Evolutionary conservation across 2,888 invertebrate genomes (phyloP).

Genomic region (Gonocerus acuteangulatus): DNA sequence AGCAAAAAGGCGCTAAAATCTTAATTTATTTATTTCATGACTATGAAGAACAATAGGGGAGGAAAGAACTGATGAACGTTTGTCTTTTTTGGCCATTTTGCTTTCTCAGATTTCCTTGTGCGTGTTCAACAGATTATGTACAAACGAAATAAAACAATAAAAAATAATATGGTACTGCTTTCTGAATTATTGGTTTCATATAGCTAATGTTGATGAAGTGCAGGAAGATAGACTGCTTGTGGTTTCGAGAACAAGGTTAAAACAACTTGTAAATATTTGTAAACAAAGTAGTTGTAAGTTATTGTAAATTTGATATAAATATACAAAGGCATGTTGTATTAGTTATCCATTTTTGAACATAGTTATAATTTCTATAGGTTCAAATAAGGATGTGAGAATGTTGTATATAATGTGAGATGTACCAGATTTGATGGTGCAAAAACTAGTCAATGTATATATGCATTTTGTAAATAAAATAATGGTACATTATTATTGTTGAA

Average conservation of each 20-base stretch:
- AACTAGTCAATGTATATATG: conserved; percentile 34
- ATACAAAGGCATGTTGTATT: not conserved
- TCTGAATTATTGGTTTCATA: no score
- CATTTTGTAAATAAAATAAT: conserved; percentile 30
- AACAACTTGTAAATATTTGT: conserved; percentile 17
- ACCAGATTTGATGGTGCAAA: conserved; percentile 17
- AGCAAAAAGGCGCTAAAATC: no score
- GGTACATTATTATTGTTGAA: conserved; percentile 22
- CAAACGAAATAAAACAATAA: no score
- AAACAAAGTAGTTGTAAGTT: conserved; percentile 5
- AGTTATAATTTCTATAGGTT: not conserved
- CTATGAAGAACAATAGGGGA: no score
- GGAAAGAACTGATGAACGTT: no score
- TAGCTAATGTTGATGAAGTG: not conserved
- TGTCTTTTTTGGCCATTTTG: no score
- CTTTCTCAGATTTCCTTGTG: no score
- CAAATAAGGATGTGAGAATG: not conserved
- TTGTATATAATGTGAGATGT: conserved; percentile 9
- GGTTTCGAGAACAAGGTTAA: not conserved
- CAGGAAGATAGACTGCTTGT: conserved; percentile 6
- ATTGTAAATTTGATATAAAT: not conserved
- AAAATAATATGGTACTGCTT: no score
- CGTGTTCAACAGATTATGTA: no score
- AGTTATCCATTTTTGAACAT: not conserved
- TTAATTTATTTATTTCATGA: no score